Conservation (phyloP, 2,888 invertebrate genomes). For the Sminthurides aquaticus region DNA sequence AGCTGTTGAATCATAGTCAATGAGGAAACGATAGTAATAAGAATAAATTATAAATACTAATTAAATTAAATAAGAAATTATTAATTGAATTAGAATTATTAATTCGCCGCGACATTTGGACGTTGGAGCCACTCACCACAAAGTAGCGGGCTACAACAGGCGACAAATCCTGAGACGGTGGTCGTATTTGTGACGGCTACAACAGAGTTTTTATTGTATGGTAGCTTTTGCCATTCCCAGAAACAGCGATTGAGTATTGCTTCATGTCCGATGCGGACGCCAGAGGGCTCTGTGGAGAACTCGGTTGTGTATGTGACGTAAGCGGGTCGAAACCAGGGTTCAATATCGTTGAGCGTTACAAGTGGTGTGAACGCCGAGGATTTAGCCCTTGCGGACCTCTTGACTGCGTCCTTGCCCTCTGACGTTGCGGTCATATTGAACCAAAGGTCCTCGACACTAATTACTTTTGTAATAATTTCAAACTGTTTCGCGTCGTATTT, state of each 20-base stretch:
- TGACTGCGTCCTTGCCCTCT: conserved; percentile 9
- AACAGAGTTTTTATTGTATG: conserved; percentile 17
- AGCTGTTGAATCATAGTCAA: too few species aligned
- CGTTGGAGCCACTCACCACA: background rate
- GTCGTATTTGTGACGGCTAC: conserved; percentile 26
- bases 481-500: conserved; percentile 31
- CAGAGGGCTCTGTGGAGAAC: conserved; percentile 15
- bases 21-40: too few species aligned
- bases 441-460: conserved; percentile 36
- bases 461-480: conserved; percentile 16
- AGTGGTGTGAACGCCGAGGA: conserved; percentile 9
- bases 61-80: too few species aligned
- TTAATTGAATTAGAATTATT: too few species aligned
- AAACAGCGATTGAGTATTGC: conserved; percentile 71
- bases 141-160: conserved; percentile 27
- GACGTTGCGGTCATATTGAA: conserved; percentile 26
- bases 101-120: too few species aligned
- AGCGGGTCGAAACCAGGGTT: conserved; percentile 49
- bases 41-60: too few species aligned
- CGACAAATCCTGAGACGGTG: conserved; percentile 18
- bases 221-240: conserved; percentile 64
- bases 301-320: conserved; percentile 73
- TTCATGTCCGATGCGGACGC: conserved; percentile 56
- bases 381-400: conserved; percentile 5
- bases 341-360: background rate